Evolutionary conservation across 2,888 invertebrate species (phyloP).

Genomic region (Diarsia mendica): DNA sequence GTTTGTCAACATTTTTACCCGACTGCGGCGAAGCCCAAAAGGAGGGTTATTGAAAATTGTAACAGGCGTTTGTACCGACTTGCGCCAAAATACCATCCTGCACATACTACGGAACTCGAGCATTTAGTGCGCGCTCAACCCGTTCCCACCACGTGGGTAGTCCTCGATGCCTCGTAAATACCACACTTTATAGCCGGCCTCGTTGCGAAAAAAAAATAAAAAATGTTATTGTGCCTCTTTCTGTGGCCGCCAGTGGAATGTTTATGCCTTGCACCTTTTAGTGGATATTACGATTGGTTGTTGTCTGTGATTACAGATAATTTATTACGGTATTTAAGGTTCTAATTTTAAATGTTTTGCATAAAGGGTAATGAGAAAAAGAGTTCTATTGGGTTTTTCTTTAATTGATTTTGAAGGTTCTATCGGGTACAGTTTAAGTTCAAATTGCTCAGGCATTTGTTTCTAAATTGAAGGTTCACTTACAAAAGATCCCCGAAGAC

Average conservation of each 20-base stretch:
- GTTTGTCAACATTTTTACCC: not conserved
- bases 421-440: not conserved
- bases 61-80: not conserved
- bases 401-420: not conserved
- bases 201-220: conserved; percentile 70
- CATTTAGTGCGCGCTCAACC: conserved; percentile 39
- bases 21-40: no score
- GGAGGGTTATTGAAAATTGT: no score
- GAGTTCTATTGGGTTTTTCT: not conserved
- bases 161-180: conserved; percentile 74
- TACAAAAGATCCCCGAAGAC: not conserved
- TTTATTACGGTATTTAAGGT: conserved; percentile 21
- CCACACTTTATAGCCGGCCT: conserved; percentile 70
- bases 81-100: not conserved
- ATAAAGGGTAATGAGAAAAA: not conserved
- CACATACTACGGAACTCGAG: conserved; percentile 37
- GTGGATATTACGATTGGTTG: conserved; percentile 36
- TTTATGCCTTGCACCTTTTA: conserved; percentile 54
- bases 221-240: conserved; percentile 68
- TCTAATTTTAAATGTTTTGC: conserved; percentile 14
- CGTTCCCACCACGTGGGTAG: conserved; percentile 71
- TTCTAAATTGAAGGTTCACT: no score
- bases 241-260: conserved; percentile 67
- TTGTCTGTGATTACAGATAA: conserved; percentile 6
- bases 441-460: not conserved